These are phyloP conservation scores for Laterallus jamaicensis DNA, from an alignment of 2,113 vertebrate genomes.

Conservation along the genomic window DNA sequence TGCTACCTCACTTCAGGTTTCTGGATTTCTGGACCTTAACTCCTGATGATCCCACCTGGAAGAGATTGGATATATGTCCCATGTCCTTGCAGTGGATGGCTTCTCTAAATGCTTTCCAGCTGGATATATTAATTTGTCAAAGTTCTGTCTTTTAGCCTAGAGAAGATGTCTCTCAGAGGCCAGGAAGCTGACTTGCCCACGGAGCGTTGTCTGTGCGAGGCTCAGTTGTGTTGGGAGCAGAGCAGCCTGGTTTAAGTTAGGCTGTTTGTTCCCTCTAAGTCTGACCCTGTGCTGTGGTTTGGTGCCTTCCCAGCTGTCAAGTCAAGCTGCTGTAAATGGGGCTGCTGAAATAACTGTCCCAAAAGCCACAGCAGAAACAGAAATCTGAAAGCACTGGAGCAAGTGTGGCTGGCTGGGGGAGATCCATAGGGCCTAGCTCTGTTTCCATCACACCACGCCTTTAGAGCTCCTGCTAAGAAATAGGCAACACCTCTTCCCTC, in stretches of 20 bases:
- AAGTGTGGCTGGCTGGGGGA: not conserved
- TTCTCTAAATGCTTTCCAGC: not conserved
- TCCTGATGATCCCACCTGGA: not conserved
- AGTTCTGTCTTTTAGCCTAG: not conserved
- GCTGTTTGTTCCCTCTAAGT: not conserved
- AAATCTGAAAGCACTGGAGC: not conserved
- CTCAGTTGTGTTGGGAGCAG: not conserved
- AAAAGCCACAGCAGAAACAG: not conserved
- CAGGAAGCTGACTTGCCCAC: not conserved
- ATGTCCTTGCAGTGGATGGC: not conserved
- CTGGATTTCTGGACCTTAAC: not conserved
- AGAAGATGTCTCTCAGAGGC: accelerated
- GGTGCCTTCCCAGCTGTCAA: not conserved
- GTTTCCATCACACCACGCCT: not conserved
- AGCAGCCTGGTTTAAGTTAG: not conserved
- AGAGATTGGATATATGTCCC: not conserved
- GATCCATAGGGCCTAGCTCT: not conserved
- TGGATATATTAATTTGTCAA: not conserved
- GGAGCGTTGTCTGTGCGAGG: accelerated
- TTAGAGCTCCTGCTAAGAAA: not conserved
- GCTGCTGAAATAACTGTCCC: not conserved
- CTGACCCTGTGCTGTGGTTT: not conserved
- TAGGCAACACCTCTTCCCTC: not conserved
- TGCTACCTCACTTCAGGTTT: not conserved
- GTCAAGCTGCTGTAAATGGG: not conserved